phyloP scores from a whole-genome alignment of 2,113 vertebrate species.

The Petaurus breviceps region DNA sequence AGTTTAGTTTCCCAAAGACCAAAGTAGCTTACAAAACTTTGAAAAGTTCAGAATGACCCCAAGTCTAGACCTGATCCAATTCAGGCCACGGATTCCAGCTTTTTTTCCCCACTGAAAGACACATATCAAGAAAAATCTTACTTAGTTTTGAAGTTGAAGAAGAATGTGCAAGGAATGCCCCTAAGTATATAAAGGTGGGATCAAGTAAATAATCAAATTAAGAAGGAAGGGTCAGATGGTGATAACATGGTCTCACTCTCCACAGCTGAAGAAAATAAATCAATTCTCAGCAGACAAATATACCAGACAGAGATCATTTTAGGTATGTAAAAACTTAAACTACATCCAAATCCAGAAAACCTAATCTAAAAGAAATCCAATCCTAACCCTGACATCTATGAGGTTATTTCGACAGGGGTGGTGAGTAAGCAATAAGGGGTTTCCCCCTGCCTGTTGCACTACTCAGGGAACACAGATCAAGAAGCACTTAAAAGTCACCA shows the following conservation, averaged over 20 bases:
- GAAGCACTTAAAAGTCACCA: background rate
- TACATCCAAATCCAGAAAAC: background rate
- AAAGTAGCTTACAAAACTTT: background rate
- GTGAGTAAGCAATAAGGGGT: background rate
- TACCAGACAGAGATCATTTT: background rate
- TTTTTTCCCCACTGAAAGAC: background rate
- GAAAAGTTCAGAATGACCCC: background rate
- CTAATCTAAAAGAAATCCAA: too few relatives aligned
- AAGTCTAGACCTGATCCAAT: background rate
- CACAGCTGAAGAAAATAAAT: background rate
- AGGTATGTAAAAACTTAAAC: too few relatives aligned
- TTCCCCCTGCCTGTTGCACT: background rate
- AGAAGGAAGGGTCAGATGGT: background rate
- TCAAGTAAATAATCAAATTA: background rate
- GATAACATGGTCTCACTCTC: background rate
- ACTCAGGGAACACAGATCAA: background rate
- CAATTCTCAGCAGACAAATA: background rate
- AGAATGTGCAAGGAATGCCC: background rate
- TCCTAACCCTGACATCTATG: too few relatives aligned
- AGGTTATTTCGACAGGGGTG: background rate
- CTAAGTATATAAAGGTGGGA: background rate
- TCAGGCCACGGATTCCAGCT: background rate
- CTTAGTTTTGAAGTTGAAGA: background rate
- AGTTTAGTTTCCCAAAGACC: background rate
- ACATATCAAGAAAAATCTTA: background rate